Conservation (phyloP, 2,888 invertebrate genomes). For the Axea sp. region DNA sequence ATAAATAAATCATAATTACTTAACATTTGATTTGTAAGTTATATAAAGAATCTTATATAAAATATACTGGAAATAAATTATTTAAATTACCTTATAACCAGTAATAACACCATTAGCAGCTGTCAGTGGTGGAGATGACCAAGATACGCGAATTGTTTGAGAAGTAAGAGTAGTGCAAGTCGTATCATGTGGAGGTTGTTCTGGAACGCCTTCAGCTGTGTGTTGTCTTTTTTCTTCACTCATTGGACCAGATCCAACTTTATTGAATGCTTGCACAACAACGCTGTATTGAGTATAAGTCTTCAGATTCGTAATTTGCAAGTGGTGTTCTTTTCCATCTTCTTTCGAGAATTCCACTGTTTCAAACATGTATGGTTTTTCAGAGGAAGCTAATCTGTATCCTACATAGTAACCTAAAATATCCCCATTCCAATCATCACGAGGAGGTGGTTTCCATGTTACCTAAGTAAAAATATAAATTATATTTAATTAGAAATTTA, state of each 20-base stretch:
- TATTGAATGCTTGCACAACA: conserved; percentile 96
- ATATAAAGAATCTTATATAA: no score
- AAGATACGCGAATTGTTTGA: conserved; percentile 95
- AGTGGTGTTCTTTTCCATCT: conserved; percentile 93
- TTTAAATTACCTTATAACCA: conserved; percentile 87
- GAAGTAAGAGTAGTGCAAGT: conserved; percentile 96
- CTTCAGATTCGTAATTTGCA: conserved; percentile 90
- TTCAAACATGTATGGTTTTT: conserved; percentile 93
- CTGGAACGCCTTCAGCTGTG: conserved; percentile 96
- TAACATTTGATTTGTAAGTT: no score
- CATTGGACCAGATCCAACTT: conserved; percentile 94
- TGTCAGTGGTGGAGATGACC: conserved; percentile 95
- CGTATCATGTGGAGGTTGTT: conserved; percentile 94
- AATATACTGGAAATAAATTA: no score
- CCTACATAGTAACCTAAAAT: conserved; percentile 95
- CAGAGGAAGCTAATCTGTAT: conserved; percentile 90
- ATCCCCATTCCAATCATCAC: conserved; percentile 95
- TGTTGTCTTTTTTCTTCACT: conserved; percentile 93
- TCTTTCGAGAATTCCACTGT: conserved; percentile 95
- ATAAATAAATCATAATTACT: no score
- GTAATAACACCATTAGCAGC: conserved; percentile 97
- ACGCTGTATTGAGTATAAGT: conserved; percentile 98
- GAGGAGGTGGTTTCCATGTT: conserved; percentile 94
- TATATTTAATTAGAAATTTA: no score
- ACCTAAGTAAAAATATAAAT: conserved; percentile 80